Conservation (phyloP, 2,113 vertebrate species). For the Chlamydotis undulata region DNA sequence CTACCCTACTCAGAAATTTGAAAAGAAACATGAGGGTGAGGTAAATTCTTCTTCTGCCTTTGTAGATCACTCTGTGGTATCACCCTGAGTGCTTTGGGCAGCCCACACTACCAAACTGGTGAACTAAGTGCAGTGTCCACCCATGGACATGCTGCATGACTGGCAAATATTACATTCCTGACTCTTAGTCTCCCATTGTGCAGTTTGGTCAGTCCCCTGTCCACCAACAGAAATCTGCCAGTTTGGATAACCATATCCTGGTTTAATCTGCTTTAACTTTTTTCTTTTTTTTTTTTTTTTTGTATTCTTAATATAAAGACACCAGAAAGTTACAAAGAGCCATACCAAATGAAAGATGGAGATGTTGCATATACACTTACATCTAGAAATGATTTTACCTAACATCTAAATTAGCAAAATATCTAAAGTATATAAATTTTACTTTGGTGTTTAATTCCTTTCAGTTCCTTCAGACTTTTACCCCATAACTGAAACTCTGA, state of each 20-base stretch:
- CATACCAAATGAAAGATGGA: neutral
- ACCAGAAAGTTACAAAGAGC: neutral
- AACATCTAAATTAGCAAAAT: neutral
- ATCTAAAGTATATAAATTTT: slow-evolving; percentile 6
- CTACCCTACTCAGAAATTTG: neutral
- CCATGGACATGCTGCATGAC: rapidly evolving
- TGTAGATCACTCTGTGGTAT: neutral
- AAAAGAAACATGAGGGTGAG: neutral
- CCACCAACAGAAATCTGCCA: neutral
- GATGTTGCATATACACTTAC: neutral
- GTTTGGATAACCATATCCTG: neutral
- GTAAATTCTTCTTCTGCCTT: neutral
- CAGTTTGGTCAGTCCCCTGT: neutral
- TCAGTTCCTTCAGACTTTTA: neutral
- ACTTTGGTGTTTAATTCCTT: neutral
- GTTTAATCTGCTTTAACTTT: neutral
- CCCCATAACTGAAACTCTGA: slow-evolving; percentile 25
- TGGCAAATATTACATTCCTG: neutral
- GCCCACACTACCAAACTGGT: neutral
- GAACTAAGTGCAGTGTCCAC: neutral
- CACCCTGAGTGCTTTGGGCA: rapidly evolving
- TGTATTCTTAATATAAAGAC: neutral
- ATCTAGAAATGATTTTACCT: neutral
- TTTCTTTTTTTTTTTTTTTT: neutral
- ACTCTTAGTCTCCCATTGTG: neutral